These are phyloP conservation scores for Nyctibius grandis DNA, from an alignment of 2,797 vertebrate genomes.

Conservation along the genomic window DNA sequence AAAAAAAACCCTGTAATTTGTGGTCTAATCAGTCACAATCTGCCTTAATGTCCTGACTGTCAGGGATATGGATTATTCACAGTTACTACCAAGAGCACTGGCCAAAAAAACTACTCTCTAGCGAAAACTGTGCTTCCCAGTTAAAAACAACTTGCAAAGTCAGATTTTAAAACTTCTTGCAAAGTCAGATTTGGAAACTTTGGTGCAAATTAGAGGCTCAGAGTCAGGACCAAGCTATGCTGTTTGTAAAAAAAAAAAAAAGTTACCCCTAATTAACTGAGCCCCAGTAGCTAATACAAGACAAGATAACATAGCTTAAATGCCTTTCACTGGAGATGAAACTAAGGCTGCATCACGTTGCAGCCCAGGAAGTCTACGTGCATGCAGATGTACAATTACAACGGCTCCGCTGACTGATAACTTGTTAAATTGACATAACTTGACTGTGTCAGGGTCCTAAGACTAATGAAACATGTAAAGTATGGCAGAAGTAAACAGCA, in stretches of 20 bases:
- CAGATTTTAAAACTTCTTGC: too few relatives aligned
- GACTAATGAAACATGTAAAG: constrained; percentile 57
- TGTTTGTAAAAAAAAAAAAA: background rate
- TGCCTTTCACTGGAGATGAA: background rate
- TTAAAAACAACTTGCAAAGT: background rate
- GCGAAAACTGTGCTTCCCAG: background rate
- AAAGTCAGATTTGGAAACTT: background rate
- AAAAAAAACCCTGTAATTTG: background rate
- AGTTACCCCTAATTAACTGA: background rate
- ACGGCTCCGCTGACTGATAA: background rate
- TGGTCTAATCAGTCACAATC: background rate
- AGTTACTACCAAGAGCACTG: background rate
- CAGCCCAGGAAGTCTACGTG: background rate
- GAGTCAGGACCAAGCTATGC: background rate
- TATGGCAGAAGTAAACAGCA: constrained; percentile 43
- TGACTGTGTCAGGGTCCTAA: constrained; percentile 25
- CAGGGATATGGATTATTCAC: background rate
- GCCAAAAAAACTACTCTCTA: background rate
- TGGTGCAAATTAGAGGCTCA: background rate
- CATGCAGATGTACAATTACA: background rate
- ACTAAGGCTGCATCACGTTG: background rate
- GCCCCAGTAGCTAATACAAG: background rate
- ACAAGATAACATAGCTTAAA: background rate
- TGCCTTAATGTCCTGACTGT: fast-evolving
- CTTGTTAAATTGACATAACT: constrained; percentile 47